Evolutionary conservation across 2,888 invertebrate species (phyloP).

Genomic region (Eristalis arbustorum): DNA sequence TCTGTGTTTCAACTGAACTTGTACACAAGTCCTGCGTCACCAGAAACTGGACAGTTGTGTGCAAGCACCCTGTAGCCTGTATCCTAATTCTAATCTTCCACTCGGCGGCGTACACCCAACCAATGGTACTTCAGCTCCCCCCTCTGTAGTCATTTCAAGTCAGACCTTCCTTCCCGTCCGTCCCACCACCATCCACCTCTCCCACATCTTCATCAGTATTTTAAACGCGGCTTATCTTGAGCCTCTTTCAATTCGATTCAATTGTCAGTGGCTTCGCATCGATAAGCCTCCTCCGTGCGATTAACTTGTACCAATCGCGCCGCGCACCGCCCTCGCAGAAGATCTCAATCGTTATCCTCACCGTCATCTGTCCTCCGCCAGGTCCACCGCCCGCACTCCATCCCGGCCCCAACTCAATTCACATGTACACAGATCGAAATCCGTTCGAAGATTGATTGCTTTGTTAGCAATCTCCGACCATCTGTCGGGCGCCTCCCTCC

Average conservation of each 20-base stretch:
- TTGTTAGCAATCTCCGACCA: conserved; percentile 48
- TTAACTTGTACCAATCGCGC: conserved; percentile 43
- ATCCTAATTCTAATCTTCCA: too few species aligned
- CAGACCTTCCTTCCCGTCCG: background rate
- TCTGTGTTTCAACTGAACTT: too few species aligned
- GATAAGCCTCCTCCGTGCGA: conserved; percentile 29
- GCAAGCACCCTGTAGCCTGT: too few species aligned
- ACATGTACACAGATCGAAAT: conserved; percentile 26
- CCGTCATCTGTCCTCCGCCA: background rate
- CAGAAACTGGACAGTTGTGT: too few species aligned
- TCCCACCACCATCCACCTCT: background rate
- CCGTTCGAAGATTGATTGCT: conserved; percentile 56
- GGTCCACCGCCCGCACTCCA: too few species aligned
- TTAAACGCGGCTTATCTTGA: conserved; percentile 8
- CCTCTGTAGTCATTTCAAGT: too few species aligned
- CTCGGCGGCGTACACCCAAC: too few species aligned
- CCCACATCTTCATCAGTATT: conserved; percentile 2
- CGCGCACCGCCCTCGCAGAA: background rate
- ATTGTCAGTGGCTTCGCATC: conserved; percentile 26
- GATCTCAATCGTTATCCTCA: conserved; percentile 42
- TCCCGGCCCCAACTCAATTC: background rate
- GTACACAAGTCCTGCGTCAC: too few species aligned
- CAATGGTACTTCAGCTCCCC: too few species aligned
- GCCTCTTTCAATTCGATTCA: conserved; percentile 49
- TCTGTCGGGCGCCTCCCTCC: background rate